Percentiles rank a stretch among this genome's conserved stretches.
Conservation (phyloP, 1,140 invertebrate genomes). For the Papilio glaucus region DNA sequence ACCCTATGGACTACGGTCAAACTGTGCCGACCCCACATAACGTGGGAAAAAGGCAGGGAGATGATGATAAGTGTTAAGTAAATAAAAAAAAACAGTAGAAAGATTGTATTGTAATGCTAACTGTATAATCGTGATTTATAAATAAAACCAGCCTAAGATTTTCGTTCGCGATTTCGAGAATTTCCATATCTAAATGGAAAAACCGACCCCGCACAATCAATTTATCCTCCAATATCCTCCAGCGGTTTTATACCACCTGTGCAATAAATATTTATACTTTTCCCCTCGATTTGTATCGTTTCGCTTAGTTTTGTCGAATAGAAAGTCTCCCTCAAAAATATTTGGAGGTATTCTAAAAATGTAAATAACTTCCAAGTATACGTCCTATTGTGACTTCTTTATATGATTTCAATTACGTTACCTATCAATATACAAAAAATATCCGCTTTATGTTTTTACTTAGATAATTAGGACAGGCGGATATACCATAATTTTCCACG, state of each 20-base stretch:
- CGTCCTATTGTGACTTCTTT: neutral
- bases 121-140: conserved; percentile 71
- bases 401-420: conserved; percentile 1
- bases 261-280: conserved; percentile 82
- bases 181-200: conserved; percentile 83
- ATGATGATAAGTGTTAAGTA: neutral
- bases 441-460: too few relatives aligned
- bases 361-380: conserved; percentile 16
- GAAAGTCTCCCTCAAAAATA: conserved; percentile 50
- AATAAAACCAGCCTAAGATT: conserved; percentile 80
- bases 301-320: conserved; percentile 55
- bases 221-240: conserved; percentile 81
- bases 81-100: conserved; percentile 28
- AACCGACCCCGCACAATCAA: conserved; percentile 82
- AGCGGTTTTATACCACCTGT: conserved; percentile 81
- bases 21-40: too few relatives aligned
- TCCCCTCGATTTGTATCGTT: conserved; percentile 70
- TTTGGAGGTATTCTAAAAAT: conserved; percentile 32
- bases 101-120: conserved; percentile 33
- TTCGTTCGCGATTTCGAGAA: conserved; percentile 81
- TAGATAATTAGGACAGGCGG: too few relatives aligned
- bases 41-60: too few relatives aligned
- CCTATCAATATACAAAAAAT: neutral
- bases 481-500: too few relatives aligned
- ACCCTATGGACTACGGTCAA: too few relatives aligned